Evolutionary conservation across 2,113 vertebrate species (phyloP).

Genomic region (Ochotona princeps): DNA sequence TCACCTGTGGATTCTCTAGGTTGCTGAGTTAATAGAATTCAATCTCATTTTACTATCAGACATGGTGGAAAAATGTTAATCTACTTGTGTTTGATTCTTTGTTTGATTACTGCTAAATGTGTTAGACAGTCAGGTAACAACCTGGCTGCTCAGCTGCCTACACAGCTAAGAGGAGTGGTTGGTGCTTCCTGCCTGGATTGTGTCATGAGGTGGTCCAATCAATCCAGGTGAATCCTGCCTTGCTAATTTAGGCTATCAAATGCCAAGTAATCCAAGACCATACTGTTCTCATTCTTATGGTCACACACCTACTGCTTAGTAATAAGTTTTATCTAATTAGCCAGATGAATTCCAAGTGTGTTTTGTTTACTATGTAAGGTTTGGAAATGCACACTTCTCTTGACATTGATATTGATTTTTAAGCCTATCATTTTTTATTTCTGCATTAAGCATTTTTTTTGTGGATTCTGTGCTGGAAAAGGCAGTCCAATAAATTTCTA

Average conservation of each 20-base stretch:
- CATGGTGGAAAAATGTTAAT: background rate
- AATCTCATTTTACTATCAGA: background rate
- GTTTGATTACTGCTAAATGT: background rate
- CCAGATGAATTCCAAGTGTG: background rate
- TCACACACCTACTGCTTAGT: background rate
- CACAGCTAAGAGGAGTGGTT: background rate
- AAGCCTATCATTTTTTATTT: conserved; percentile 9
- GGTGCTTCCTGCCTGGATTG: background rate
- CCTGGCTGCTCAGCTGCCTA: background rate
- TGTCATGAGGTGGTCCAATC: background rate
- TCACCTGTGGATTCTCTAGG: conserved; percentile 21
- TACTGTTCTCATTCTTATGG: background rate
- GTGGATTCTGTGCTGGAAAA: background rate
- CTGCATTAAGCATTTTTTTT: background rate
- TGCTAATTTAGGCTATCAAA: background rate
- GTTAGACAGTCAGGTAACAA: no score
- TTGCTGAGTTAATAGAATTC: background rate
- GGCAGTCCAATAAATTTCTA: background rate
- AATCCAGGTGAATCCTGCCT: background rate
- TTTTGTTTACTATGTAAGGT: background rate
- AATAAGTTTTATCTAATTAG: background rate
- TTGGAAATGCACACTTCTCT: background rate
- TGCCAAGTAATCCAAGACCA: background rate
- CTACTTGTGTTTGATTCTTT: background rate
- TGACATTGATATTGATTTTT: conserved; percentile 10